These are phyloP conservation scores for Piscicola geometra DNA, from an alignment of 2,888 invertebrate species.

Conservation along the genomic window DNA sequence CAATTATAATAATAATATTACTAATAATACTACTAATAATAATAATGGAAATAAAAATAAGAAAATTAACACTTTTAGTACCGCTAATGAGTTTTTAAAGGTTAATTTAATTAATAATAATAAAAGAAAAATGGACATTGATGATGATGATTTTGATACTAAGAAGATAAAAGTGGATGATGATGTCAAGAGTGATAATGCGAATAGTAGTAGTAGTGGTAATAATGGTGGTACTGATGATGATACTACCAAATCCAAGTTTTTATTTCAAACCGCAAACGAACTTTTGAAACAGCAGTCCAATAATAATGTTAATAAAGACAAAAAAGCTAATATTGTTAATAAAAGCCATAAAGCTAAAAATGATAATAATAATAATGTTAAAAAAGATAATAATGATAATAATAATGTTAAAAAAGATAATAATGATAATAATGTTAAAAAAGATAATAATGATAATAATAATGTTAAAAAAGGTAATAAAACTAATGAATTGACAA, in stretches of 20 bases:
- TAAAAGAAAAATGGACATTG: constrained; percentile 21
- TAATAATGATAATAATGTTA: not conserved
- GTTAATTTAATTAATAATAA: not conserved
- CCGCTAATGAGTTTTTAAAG: not conserved
- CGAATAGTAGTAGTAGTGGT: not conserved
- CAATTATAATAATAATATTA: not conserved
- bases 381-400: not conserved
- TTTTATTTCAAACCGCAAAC: not conserved
- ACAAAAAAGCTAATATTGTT: not conserved
- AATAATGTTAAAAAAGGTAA: not conserved
- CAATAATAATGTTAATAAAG: not conserved
- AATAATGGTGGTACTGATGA: not conserved
- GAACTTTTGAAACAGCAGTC: not conserved
- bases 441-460: not conserved
- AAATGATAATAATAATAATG: constrained; percentile 8
- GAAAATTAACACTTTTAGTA: constrained; percentile 12
- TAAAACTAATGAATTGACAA: not conserved
- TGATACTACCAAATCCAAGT: not conserved
- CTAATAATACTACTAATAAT: constrained; percentile 18
- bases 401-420: not conserved
- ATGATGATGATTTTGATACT: not conserved
- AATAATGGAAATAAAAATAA: constrained; percentile 22
- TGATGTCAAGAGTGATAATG: not conserved
- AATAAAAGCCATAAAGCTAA: not conserved
- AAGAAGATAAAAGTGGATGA: constrained; percentile 1